A percentile compares a stretch with the other conserved stretches of the same genome.
Evolutionary conservation across 2,888 invertebrate genomes (phyloP).

Genomic region (Amaurobius ferox): DNA sequence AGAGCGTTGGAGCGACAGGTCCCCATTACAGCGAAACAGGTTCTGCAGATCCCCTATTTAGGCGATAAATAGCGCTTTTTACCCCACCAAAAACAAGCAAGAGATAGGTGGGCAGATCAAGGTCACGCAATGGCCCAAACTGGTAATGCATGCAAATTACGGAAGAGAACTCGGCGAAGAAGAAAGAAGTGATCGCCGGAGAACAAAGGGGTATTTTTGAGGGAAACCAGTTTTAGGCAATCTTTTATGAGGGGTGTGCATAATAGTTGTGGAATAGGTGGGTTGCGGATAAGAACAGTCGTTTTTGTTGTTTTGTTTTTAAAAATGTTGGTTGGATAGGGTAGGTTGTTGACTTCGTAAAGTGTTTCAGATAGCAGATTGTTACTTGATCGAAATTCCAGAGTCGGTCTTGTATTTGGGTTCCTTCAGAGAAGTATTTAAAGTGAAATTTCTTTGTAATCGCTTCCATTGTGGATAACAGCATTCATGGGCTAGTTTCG

Average conservation of each 20-base stretch:
- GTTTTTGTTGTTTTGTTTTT: background rate
- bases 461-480: too few relatives aligned
- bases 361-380: background rate
- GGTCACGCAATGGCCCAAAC: background rate
- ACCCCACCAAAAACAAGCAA: background rate
- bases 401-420: too few relatives aligned
- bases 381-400: too few relatives aligned
- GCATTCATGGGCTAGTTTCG: too few relatives aligned
- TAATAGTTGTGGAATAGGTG: constrained; percentile 8
- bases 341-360: background rate
- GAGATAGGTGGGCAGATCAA: background rate
- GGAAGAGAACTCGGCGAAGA: background rate
- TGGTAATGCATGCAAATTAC: constrained; percentile 13
- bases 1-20: background rate
- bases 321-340: background rate
- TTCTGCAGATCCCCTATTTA: background rate
- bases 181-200: background rate
- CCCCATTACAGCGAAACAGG: background rate
- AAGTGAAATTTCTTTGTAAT: too few relatives aligned
- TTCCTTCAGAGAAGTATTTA: too few relatives aligned
- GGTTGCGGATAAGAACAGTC: background rate
- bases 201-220: constrained; percentile 10
- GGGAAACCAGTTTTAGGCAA: background rate
- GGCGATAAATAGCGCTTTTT: background rate
- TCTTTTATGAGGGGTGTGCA: constrained; percentile 6